A percentile compares a stretch with the other conserved stretches of the same genome.
phyloP scores from a whole-genome alignment of 1,140 invertebrate genomes.

The Panagrolaimus sp. region DNA sequence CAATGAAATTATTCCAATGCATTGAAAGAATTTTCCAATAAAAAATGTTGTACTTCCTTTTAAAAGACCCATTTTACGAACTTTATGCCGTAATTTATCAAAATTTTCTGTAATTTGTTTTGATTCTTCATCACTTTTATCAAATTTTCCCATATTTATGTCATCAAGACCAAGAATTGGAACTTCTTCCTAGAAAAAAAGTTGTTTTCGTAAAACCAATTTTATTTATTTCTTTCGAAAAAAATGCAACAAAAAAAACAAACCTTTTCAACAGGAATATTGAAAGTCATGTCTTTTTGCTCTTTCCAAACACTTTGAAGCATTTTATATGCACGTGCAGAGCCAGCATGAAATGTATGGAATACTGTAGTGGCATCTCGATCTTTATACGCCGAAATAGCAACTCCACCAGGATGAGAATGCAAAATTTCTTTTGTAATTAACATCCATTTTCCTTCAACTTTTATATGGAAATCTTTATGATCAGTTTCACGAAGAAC shows the following conservation, averaged over 20 bases:
- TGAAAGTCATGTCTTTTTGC: constrained; percentile 29
- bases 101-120: constrained; percentile 50
- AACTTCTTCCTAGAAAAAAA: constrained; percentile 26
- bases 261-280: constrained; percentile 20
- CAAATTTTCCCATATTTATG: constrained; percentile 54
- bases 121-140: constrained; percentile 39
- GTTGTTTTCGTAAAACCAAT: too few species aligned
- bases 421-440: constrained; percentile 48
- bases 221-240: neutral
- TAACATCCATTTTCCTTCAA: constrained; percentile 55
- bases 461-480: constrained; percentile 47
- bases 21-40: constrained; percentile 49
- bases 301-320: constrained; percentile 40
- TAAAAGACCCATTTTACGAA: constrained; percentile 48
- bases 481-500: constrained; percentile 40
- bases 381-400: constrained; percentile 54
- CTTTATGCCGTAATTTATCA: constrained; percentile 40
- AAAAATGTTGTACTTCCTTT: constrained; percentile 47
- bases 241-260: neutral
- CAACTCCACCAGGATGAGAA: constrained; percentile 53
- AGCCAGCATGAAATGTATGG: constrained; percentile 55
- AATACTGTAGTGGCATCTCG: constrained; percentile 57
- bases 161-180: constrained; percentile 37
- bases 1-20: constrained; percentile 39
- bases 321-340: constrained; percentile 52